These are phyloP conservation scores for Sorex araneus DNA, from an alignment of 2,113 vertebrate species.

Conservation along the genomic window DNA sequence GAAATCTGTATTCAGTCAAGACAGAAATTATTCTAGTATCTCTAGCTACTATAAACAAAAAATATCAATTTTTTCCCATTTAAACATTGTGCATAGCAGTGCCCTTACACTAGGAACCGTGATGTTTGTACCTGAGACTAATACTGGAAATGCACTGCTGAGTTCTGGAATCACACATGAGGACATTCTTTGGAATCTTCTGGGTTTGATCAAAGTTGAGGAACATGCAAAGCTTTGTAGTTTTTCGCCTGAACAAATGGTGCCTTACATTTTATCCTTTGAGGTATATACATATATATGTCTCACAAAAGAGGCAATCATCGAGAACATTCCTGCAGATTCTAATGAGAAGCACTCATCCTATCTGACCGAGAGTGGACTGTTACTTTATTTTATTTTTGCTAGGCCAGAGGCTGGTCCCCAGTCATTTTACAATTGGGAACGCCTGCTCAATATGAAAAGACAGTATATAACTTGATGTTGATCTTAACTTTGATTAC, in stretches of 20 bases:
- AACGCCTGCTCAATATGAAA: conserved; percentile 78
- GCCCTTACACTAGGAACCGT: neutral
- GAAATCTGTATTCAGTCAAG: neutral
- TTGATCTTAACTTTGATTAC: conserved; percentile 83
- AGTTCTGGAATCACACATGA: conserved; percentile 88
- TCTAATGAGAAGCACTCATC: conserved; percentile 68
- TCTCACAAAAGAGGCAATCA: conserved; percentile 77
- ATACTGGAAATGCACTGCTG: conserved; percentile 70
- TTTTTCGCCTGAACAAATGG: conserved; percentile 98
- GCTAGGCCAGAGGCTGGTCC: conserved; percentile 82
- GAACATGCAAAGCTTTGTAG: conserved; percentile 90
- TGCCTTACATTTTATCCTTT: conserved; percentile 89
- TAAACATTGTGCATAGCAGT: conserved; percentile 25
- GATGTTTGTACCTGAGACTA: conserved; percentile 41
- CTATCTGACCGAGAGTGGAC: conserved; percentile 80
- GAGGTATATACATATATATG: conserved; percentile 85
- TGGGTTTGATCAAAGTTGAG: conserved; percentile 92
- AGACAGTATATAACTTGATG: conserved; percentile 70
- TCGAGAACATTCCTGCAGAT: conserved; percentile 70
- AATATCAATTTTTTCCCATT: neutral
- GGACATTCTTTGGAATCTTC: conserved; percentile 93
- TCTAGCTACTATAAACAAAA: neutral
- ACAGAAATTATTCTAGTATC: neutral
- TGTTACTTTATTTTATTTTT: conserved; percentile 81
- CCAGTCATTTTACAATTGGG: conserved; percentile 1